Base-by-base conservation (phyloP, 2,888 invertebrate genomes). In the Dendrolimus pini region DNA sequence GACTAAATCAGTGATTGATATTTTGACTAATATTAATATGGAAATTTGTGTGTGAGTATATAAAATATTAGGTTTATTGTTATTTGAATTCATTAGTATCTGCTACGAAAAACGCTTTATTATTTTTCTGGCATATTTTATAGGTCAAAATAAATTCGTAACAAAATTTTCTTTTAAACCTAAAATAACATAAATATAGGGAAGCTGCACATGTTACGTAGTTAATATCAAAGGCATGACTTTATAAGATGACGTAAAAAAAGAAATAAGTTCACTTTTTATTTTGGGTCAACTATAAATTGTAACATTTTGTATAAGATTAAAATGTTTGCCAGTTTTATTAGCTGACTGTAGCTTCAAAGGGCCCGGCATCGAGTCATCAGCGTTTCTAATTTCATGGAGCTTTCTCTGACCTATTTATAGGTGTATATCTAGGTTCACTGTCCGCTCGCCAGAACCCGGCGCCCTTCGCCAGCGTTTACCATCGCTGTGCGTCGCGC, bases 371-470 rank as follows among this genome's bases (percentile, higher is more conserved):
- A 41, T 60, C 60, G 54, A 60, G 62, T 66, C 61, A 59, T 60
- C 65, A 54, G 65, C 70, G 75, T 74, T 72, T 77, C 76, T 78
- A 77, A 77, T 80, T 79, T 72, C 75, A 75, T 69, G 66, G 66
- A 68, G 71, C 78, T 83, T 81, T 82, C 82, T 78, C 78, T 69
- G 75, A 70, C 75, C 80, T 83, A 84, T 83, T 81, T 82, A 75
- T 82, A 82, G 74, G 68, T 70, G 69, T 74, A 69, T 75, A 77
- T 78, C 73, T 72, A 70, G 67, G 66, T 68, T 66, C 65, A 69
- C 70, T 70, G 69, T 66, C 70, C 66, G 67, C 47, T 10, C 47
- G 47, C 12, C 47, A 47, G 47, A 53, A 12, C 18, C 42, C 30
- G 41, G 41, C 53, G 41, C 30, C n/a, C 42, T 8, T 53, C 14